Conservation (phyloP, 2,113 vertebrate genomes). For the Pedionomus torquatus region DNA sequence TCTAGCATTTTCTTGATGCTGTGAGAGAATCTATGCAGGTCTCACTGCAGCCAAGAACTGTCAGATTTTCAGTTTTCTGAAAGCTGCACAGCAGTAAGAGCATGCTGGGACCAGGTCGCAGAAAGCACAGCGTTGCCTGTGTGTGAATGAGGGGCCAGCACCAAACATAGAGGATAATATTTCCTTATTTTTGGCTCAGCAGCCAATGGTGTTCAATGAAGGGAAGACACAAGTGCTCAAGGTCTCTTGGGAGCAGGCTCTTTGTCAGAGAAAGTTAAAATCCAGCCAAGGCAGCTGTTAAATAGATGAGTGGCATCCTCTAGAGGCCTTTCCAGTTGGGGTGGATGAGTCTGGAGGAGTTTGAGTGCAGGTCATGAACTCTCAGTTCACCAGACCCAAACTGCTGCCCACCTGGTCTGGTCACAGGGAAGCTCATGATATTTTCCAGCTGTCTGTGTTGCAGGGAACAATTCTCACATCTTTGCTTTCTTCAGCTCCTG, state of each 20-base stretch:
- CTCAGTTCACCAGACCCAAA: neutral
- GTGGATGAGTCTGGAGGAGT: slow-evolving; percentile 57
- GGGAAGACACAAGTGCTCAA: slow-evolving; percentile 4
- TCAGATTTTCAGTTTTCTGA: accelerated
- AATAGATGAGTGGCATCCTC: slow-evolving; percentile 35
- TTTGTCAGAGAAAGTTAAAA: slow-evolving; percentile 37
- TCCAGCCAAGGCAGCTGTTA: slow-evolving; percentile 49
- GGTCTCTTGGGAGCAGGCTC: neutral
- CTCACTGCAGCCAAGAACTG: neutral
- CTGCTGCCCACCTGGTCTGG: slow-evolving; percentile 54
- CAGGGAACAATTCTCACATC: neutral
- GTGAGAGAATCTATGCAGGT: neutral
- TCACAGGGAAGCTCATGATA: slow-evolving; percentile 32
- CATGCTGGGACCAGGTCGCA: neutral
- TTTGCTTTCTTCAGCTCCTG: neutral
- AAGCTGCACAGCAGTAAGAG: neutral
- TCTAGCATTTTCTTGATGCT: neutral
- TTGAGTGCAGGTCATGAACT: slow-evolving; percentile 61
- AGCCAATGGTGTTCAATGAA: neutral
- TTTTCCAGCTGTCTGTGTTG: slow-evolving; percentile 52
- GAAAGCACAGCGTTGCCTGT: neutral
- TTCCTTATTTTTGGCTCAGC: neutral
- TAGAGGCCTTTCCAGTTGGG: slow-evolving; percentile 19
- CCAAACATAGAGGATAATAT: neutral
- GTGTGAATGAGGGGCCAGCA: neutral